Conservation (phyloP, 35 echinoderm and acorn worm species). For the Strongylocentrotus purpuratus region DNA sequence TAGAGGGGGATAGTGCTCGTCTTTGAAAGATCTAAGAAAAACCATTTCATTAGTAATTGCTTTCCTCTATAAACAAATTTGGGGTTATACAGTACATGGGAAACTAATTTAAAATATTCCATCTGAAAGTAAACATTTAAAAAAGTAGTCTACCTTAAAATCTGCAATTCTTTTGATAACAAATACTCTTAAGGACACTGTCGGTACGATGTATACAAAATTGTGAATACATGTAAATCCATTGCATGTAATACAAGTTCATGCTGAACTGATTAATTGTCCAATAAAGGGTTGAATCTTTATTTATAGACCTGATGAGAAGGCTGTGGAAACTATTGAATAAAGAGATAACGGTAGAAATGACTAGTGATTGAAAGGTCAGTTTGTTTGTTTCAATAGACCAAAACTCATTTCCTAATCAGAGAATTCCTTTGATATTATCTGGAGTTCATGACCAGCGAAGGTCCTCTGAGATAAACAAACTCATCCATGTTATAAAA, state of each 20-base stretch:
- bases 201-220: no score
- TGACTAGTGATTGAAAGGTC: background rate
- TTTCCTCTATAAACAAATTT: no score
- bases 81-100: no score
- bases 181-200: no score
- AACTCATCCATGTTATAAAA: background rate
- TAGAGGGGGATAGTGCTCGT: no score
- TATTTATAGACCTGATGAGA: background rate
- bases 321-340: background rate
- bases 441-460: background rate
- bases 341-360: background rate
- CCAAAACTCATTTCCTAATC: slow-evolving; percentile 2
- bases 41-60: no score
- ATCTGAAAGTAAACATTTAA: no score
- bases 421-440: background rate
- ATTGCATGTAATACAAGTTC: background rate
- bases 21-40: no score
- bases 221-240: background rate
- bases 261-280: background rate
- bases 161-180: no score
- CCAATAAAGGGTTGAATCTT: background rate
- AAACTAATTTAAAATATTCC: no score
- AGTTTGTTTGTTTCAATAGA: background rate
- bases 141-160: no score
- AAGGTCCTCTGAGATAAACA: background rate